Base-by-base conservation (phyloP, 2,888 invertebrate species). In the Nomada ruficornis region DNA sequence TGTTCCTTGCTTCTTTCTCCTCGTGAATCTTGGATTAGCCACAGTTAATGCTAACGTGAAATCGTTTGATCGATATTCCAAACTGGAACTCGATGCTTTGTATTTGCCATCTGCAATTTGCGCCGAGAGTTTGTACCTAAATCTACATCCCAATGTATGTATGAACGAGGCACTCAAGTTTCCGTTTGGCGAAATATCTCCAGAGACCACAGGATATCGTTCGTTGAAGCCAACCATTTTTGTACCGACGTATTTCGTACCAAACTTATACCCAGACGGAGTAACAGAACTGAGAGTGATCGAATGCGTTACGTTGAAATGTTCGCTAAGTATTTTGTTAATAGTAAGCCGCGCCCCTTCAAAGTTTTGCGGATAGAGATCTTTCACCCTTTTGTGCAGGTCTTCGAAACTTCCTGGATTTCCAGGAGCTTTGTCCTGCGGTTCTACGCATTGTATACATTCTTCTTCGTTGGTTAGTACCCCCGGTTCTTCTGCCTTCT, bases 391-490 rank as follows among this genome's bases (percentile, higher is more conserved):
- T 62, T 90, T 92, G 65, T 94, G 93, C n/a, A 94, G 85, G 4
- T 94, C 92, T 67, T 91, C 92, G 82, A 93, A 92, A 29, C 90
- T 92, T n/a, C 93, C 93, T 13, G 93, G 93, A 83, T 93, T 93
- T 4, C 93, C 93, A 1, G 93, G 92, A 18, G 86, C 84, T 47
- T 70, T 87, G 64, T 87, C 89, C 7, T 76, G 82, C 9, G 75
- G 76, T 4, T 85, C 78, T 1, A 88, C 26, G 68, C 92, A 93
- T 4, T 82, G 73, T 23, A 83, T 15, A 29, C 75, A 75, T 20
- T 80, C 81, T 7, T 69, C 64, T 10, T 73, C 52, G 20, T 77
- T 60, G 26, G 71, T 57, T 42, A 76, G 65, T 71, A 18, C 36
- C 5, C 20, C 64, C 2, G 73, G 70, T 18, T 76, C 42, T n/a